Evolutionary conservation across 2,888 invertebrate species (phyloP).

Genomic region (Plemyria rubiginata): DNA sequence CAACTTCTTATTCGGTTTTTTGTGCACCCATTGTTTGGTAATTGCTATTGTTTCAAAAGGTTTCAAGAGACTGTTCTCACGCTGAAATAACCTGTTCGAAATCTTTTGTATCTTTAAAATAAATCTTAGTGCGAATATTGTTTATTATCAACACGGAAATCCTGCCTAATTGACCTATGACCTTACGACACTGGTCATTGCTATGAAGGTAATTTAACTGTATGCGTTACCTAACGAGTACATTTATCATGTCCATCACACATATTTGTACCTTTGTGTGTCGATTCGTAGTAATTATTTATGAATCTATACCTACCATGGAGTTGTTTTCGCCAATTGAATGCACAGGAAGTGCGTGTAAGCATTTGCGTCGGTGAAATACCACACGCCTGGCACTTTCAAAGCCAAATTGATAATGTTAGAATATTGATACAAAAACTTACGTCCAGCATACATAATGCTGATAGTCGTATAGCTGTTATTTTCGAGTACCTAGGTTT

Average conservation of each 20-base stretch:
- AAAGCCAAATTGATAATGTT: conserved; percentile 52
- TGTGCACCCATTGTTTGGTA: conserved; percentile 17
- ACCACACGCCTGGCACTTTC: conserved; percentile 51
- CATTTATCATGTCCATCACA: not conserved
- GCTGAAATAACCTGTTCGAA: conserved; percentile 16
- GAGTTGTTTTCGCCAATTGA: conserved; percentile 61
- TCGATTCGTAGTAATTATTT: conserved; percentile 27
- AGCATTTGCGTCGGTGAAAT: conserved; percentile 70
- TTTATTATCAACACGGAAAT: conserved; percentile 30
- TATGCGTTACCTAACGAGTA: not conserved
- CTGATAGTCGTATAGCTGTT: conserved; percentile 37
- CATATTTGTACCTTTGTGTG: conserved; percentile 1
- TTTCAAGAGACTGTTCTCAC: conserved; percentile 8
- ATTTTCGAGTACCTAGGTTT: conserved; percentile 38
- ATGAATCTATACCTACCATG: conserved; percentile 22
- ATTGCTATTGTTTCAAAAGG: conserved; percentile 16
- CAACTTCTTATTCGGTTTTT: conserved; percentile 13
- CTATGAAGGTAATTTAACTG: conserved; percentile 47
- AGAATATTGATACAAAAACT: conserved; percentile 27
- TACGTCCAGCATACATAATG: not conserved
- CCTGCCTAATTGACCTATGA: conserved; percentile 60
- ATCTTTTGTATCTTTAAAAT: conserved; percentile 4
- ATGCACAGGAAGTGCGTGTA: conserved; percentile 78
- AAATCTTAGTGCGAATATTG: conserved; percentile 13
- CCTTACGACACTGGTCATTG: conserved; percentile 63